phyloP scores from a whole-genome alignment of 2,888 invertebrate species.

The Balanococcus diminutus region DNA sequence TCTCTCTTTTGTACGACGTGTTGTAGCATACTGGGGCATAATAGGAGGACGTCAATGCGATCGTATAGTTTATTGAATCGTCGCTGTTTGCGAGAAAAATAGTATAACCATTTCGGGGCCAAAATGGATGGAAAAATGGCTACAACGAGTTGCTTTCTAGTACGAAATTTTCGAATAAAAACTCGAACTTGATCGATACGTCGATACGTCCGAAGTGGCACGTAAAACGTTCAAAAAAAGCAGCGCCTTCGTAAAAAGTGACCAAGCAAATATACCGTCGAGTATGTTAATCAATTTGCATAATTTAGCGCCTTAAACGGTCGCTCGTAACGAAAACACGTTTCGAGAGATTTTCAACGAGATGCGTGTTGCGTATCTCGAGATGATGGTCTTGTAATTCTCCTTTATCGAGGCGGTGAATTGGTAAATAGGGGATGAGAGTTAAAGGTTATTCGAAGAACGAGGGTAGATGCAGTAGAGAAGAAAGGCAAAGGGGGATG shows the following conservation, averaged over 20 bases:
- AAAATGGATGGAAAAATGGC: neutral
- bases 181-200: neutral
- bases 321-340: too few relatives aligned
- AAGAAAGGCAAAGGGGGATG: too few relatives aligned
- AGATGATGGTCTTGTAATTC: neutral
- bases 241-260: neutral
- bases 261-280: neutral
- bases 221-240: neutral
- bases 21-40: neutral
- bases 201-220: neutral
- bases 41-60: too few relatives aligned
- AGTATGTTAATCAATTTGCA: slow-evolving; percentile 10
- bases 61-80: neutral
- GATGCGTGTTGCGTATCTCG: neutral
- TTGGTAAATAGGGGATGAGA: neutral
- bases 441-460: neutral
- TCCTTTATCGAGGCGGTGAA: neutral
- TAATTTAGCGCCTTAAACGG: neutral
- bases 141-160: neutral
- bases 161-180: neutral
- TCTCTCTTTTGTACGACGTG: neutral
- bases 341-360: neutral
- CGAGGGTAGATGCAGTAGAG: too few relatives aligned
- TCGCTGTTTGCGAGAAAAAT: neutral
- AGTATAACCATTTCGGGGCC: too few relatives aligned